phyloP scores from a whole-genome alignment of 1,140 invertebrate genomes.

The Bicyclus anynana region DNA sequence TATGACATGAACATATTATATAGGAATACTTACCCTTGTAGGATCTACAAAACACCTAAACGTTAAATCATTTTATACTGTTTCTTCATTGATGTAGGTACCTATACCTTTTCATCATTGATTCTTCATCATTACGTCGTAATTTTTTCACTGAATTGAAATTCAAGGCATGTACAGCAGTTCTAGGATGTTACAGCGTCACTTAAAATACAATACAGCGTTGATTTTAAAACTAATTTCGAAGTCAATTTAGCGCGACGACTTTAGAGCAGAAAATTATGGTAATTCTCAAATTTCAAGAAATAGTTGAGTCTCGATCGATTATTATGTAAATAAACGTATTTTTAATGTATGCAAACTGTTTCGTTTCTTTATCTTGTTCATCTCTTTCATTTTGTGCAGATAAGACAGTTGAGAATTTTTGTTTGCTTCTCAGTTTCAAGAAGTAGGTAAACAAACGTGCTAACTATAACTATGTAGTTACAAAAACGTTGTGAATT shows the following conservation, averaged over 20 bases:
- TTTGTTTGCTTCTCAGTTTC: neutral
- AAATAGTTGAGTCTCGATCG: constrained; percentile 6
- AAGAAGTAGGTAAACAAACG: neutral
- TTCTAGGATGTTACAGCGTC: neutral
- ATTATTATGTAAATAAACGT: constrained; percentile 13
- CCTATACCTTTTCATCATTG: too few relatives aligned
- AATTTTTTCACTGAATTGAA: neutral
- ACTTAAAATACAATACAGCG: neutral
- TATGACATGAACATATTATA: too few relatives aligned
- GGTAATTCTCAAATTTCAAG: constrained; percentile 30
- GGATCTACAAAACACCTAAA: too few relatives aligned
- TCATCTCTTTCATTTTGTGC: constrained; percentile 6
- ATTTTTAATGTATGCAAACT: constrained; percentile 18
- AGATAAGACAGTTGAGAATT: neutral
- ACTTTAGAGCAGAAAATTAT: constrained; percentile 52
- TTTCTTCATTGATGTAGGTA: too few relatives aligned
- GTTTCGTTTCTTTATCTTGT: neutral
- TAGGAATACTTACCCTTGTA: too few relatives aligned
- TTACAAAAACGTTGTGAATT: too few relatives aligned
- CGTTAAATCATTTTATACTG: too few relatives aligned
- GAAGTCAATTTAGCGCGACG: constrained; percentile 30
- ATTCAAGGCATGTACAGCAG: too few relatives aligned
- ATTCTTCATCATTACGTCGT: too few relatives aligned
- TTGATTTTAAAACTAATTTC: constrained; percentile 3
- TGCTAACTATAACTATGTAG: too few relatives aligned